These are phyloP conservation scores for Pseudoips prasinana DNA, from an alignment of 2,888 invertebrate species.

Conservation along the genomic window DNA sequence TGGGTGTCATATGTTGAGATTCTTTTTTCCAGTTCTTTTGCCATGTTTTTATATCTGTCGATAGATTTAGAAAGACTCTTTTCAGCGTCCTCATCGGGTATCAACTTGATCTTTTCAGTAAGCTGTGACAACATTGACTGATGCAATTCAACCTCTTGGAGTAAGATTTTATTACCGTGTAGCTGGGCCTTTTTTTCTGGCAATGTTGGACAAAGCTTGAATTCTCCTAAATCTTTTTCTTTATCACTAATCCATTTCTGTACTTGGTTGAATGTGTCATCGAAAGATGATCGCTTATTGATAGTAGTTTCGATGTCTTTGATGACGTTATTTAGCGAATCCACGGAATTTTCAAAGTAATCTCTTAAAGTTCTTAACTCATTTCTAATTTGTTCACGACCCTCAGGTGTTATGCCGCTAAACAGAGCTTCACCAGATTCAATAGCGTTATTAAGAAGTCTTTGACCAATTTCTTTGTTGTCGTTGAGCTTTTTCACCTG, in stretches of 20 bases:
- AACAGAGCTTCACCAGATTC: slow-evolving; percentile 95
- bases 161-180: slow-evolving; percentile 89
- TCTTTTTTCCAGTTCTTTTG: slow-evolving; percentile 85
- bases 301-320: slow-evolving; percentile 94
- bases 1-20: slow-evolving; percentile 86
- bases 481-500: slow-evolving; percentile 88
- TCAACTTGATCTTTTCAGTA: slow-evolving; percentile 89
- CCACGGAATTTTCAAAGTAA: slow-evolving; percentile 91
- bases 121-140: slow-evolving; percentile 92
- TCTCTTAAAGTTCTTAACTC: slow-evolving; percentile 91
- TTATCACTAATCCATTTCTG: slow-evolving; percentile 93
- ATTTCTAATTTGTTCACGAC: slow-evolving; percentile 91
- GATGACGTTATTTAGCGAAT: slow-evolving; percentile 91
- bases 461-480: slow-evolving; percentile 90
- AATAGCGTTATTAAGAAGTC: slow-evolving; percentile 88
- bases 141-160: slow-evolving; percentile 93
- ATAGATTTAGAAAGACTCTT: slow-evolving; percentile 88
- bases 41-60: slow-evolving; percentile 86
- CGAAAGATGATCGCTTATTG: slow-evolving; percentile 95
- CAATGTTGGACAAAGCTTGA: slow-evolving; percentile 89
- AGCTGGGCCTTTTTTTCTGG: slow-evolving; percentile 94
- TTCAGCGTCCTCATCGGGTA: slow-evolving; percentile 91
- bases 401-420: slow-evolving; percentile 92
- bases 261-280: slow-evolving; percentile 94
- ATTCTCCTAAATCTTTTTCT: slow-evolving; percentile 86